Evolutionary conservation across 2,888 invertebrate genomes (phyloP).

Genomic region (Drosophila limbata): DNA sequence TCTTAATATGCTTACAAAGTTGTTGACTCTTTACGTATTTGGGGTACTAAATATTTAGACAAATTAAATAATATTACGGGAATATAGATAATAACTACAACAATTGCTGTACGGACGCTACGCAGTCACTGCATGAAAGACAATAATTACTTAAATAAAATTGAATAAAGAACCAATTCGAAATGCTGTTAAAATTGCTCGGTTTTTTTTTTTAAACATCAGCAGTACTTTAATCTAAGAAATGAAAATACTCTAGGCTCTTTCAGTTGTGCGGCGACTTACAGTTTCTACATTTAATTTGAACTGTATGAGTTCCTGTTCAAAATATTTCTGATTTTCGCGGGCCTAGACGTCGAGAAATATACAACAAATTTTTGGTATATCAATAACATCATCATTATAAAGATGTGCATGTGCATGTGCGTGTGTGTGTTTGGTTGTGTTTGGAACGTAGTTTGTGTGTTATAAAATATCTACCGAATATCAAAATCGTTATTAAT

Average conservation of each 20-base stretch:
- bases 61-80: conserved; percentile 71
- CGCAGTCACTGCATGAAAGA: conserved; percentile 72
- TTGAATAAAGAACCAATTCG: conserved; percentile 17
- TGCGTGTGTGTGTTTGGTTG: conserved; percentile 31
- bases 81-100: conserved; percentile 49
- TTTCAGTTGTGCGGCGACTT: conserved; percentile 65
- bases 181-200: conserved; percentile 71
- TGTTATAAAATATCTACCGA: conserved; percentile 84
- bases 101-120: conserved; percentile 67
- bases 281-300: conserved; percentile 83
- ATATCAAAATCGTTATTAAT: conserved; percentile 50
- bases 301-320: conserved; percentile 83
- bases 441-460: conserved; percentile 33
- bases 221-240: conserved; percentile 30
- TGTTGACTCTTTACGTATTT: conserved; percentile 26
- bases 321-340: conserved; percentile 81
- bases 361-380: conserved; percentile 65
- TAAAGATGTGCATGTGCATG: conserved; percentile 26
- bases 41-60: conserved; percentile 68
- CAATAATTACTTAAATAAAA: conserved; percentile 38
- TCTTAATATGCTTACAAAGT: conserved; percentile 46
- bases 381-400: conserved; percentile 49
- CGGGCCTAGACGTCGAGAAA: conserved; percentile 83
- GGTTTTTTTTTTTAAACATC: conserved; percentile 23
- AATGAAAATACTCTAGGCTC: conserved; percentile 31